These are phyloP conservation scores for Geodia barretti DNA, from an alignment of 37 sponge, comb jelly and placozoan species.

Conservation along the genomic window DNA sequence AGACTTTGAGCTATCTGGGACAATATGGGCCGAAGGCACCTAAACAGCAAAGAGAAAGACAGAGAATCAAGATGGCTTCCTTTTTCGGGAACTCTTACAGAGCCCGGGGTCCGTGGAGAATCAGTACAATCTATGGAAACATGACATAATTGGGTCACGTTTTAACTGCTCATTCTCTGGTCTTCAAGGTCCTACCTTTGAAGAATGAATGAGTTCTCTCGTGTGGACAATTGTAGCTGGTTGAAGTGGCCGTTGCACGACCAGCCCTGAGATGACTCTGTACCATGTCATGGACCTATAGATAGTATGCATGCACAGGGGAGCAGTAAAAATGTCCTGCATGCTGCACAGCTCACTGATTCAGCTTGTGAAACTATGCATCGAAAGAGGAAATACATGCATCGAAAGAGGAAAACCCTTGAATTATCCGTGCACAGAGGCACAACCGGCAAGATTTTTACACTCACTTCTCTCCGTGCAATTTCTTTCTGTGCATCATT, in stretches of 20 bases:
- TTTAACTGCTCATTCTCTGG: too few relatives aligned
- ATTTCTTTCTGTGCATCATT: neutral
- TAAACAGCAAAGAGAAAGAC: too few relatives aligned
- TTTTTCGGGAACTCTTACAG: too few relatives aligned
- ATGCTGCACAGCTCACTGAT: too few relatives aligned
- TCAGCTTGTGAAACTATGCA: too few relatives aligned
- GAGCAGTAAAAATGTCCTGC: too few relatives aligned
- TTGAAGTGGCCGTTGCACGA: neutral
- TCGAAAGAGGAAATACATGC: too few relatives aligned
- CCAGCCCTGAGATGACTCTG: neutral
- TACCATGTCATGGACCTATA: neutral
- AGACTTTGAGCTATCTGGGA: neutral
- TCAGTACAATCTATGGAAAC: neutral
- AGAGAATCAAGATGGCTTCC: too few relatives aligned
- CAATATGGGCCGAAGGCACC: neutral
- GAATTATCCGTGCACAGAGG: too few relatives aligned
- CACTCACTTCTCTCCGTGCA: neutral
- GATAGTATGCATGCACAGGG: neutral
- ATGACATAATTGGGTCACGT: neutral
- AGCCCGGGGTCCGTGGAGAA: neutral
- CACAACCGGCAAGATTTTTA: too few relatives aligned
- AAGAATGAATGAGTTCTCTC: neutral
- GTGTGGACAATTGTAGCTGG: neutral
- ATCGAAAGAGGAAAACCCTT: too few relatives aligned
- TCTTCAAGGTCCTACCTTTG: too few relatives aligned